Conservation (phyloP, 2,113 vertebrate species). For the Galbula dea region DNA sequence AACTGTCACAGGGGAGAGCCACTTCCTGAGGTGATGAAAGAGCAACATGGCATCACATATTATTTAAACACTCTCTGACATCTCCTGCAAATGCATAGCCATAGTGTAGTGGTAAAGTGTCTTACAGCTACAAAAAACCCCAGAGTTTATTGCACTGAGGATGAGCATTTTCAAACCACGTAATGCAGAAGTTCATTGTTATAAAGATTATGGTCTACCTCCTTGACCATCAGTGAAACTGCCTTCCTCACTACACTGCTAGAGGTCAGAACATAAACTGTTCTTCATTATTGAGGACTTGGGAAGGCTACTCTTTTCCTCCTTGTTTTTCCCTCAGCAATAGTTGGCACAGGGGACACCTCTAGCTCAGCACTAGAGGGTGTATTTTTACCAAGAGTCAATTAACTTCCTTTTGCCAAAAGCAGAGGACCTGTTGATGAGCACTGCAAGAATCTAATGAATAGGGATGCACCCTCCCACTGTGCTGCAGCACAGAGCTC, state of each 20-base stretch:
- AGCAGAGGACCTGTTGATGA: background rate
- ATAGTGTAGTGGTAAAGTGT: background rate
- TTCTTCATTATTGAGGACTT: background rate
- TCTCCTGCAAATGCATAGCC: background rate
- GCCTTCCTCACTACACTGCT: background rate
- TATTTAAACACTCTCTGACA: conserved; percentile 53
- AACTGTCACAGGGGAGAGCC: conserved; percentile 56
- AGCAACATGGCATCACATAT: conserved; percentile 43
- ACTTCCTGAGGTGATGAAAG: conserved; percentile 56
- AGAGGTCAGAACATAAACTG: background rate
- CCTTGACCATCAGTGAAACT: background rate
- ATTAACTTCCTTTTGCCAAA: background rate
- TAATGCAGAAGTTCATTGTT: background rate
- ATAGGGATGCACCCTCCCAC: background rate
- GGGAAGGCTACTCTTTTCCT: background rate
- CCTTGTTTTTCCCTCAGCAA: background rate
- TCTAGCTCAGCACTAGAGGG: background rate
- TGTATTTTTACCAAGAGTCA: background rate
- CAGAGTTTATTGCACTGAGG: background rate
- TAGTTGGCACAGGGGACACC: background rate
- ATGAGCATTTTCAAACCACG: background rate
- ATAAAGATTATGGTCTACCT: background rate
- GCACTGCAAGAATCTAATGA: background rate
- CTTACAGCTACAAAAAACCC: background rate
- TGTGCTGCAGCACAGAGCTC: background rate